Base-by-base conservation (phyloP, 2,888 invertebrate species). In the Parnassius orleans region DNA sequence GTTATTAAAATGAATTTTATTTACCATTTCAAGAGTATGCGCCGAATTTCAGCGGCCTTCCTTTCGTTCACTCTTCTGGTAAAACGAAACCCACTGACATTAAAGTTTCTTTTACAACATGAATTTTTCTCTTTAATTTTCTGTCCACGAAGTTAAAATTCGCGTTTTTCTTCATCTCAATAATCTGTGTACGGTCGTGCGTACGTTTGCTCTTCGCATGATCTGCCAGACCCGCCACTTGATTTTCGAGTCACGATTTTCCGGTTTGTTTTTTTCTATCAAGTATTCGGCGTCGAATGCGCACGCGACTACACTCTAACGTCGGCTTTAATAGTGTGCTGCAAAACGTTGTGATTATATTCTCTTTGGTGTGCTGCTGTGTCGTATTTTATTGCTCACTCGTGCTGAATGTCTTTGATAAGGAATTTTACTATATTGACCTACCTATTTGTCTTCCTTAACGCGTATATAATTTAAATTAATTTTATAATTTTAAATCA, bases 221-320 rank as follows among this genome's bases (percentile, higher is more conserved):
- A 60, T 57, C 41, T 55, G 54, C 46, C 43, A 19, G 57, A 57
- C 57, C 44, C 57, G 48, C 57, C 47, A 67, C 71, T 67, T 61
- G 60, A 58, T 66, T 67, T 69, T 65, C 67, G 60, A 55, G 68
- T 71, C 75, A 72, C 72, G 71, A 71, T 71, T 71, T 69, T 56
- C 68, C 68, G 68, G 66, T 52, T 57, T 54, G n/a, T 52, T 65
- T 50, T 48, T 63, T 62, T 41, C 58, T 64, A 60, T 62, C 50
- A 67, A 60, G 61, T 47, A 48, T 61, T 47, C 11, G 42, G 15
- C 48, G 41, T 7, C 9, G 52, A 55, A 24, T 47, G 65, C 57
- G 61, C 67, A 62, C 66, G 63, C 69, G 67, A 62, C 68, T 56
- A 52, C 55, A 19, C 70, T 58, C 64, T 42, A 47, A 66, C 72